Evolutionary conservation across 1,140 invertebrate species (phyloP), one percentile per base, ranked within the genome.

Genomic region (Carposina sasakii): DNA sequence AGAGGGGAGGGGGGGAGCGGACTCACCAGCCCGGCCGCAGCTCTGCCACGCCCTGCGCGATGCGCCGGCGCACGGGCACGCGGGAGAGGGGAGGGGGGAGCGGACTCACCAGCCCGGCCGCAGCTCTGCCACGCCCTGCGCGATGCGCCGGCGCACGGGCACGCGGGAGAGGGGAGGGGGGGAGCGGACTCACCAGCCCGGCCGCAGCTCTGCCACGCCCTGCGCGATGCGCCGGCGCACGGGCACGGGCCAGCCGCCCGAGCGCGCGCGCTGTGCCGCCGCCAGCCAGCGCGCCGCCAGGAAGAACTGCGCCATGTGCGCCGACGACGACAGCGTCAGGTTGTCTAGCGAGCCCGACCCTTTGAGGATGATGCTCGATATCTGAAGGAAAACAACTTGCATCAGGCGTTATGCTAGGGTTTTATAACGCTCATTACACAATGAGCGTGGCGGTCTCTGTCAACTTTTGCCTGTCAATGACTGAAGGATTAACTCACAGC

Each of bases 211-310:
- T 34, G 89, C 88, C 76, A 95, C 92, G n/a, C 92, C 91, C 41
- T 88, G 87, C 12, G 90, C 89, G 51, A 96, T 87, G 70, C 91
- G 91, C 58, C 96, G 85, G 40, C 90, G 88, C 2, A 97, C 96
- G 26, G 92, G 92, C 78, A 96, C 96, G 26, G 92, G 86, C 96
- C 96, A 98, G 21, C 95, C 96, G 61, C 95, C 95, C 22, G 91
- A 88, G 48, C 89, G 81, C 31, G 81, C 62, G 70, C 96, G 91
- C 85, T 99, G 98, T 86, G 96, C 90, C 16, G 85, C 85, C 2
- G 97, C 90, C 69, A 99, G 93, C 97, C 97, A 99, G 63, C 95
- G 90, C 12, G 96, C 96, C 2, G 97, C 93, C 71, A 94, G 92
- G 65, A 93, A 95, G 86, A 99, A 99, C 75, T 96, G 93, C 41